phyloP scores from a whole-genome alignment of 1,140 invertebrate species.

The Drosophila tristis region DNA sequence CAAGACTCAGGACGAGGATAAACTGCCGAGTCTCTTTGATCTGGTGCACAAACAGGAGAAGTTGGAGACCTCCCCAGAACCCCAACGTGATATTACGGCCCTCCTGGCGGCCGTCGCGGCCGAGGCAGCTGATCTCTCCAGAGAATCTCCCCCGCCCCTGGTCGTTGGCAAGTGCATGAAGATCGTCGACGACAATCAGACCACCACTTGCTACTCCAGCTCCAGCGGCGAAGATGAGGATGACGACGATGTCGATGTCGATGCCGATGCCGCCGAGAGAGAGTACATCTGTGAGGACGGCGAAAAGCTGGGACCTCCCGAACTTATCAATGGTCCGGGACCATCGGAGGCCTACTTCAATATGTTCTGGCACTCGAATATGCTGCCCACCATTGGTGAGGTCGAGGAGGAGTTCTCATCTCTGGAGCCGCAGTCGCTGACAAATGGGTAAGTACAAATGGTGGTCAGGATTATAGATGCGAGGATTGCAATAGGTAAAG shows the following conservation, averaged over 20 bases:
- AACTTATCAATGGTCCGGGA: slow-evolving; percentile 78
- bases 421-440: slow-evolving; percentile 72
- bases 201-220: slow-evolving; percentile 68
- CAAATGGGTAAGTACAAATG: slow-evolving; percentile 61
- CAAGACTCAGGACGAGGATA: slow-evolving; percentile 69
- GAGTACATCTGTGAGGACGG: slow-evolving; percentile 81
- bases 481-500: no score
- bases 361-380: slow-evolving; percentile 83
- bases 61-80: slow-evolving; percentile 18
- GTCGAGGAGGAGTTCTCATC: slow-evolving; percentile 86
- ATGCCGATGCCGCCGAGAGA: slow-evolving; percentile 61
- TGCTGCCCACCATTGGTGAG: slow-evolving; percentile 88
- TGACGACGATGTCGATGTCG: slow-evolving; percentile 68
- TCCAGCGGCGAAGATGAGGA: slow-evolving; percentile 79
- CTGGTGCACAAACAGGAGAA: slow-evolving; percentile 87
- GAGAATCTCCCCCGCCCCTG: slow-evolving; percentile 68
- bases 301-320: slow-evolving; percentile 82
- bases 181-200: slow-evolving; percentile 58
- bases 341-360: slow-evolving; percentile 83
- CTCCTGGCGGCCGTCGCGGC: slow-evolving; percentile 64
- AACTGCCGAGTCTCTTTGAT: slow-evolving; percentile 88
- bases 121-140: slow-evolving; percentile 57
- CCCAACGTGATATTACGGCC: slow-evolving; percentile 47
- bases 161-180: slow-evolving; percentile 80
- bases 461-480: no score